These are phyloP conservation scores for Garrulus glandarius DNA, from an alignment of 2,797 vertebrate genomes.

Conservation along the genomic window DNA sequence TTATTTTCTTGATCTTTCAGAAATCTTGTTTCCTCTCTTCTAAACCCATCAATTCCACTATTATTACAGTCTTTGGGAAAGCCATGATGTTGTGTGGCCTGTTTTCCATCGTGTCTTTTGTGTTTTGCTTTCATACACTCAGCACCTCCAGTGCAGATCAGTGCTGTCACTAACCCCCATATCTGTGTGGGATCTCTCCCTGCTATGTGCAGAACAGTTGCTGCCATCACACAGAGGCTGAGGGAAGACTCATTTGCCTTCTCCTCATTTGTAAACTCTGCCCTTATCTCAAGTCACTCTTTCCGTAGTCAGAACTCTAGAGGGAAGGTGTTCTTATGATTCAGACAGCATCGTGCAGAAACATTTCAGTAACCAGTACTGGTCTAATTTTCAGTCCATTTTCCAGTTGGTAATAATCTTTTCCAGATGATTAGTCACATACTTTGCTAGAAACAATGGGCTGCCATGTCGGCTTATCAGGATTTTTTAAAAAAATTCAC, in stretches of 20 bases:
- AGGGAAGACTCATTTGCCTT: not conserved
- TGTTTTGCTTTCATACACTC: not conserved
- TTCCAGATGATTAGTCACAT: not conserved
- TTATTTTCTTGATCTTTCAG: not conserved
- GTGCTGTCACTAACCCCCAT: not conserved
- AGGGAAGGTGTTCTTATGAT: not conserved
- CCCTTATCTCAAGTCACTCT: not conserved
- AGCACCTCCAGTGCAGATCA: not conserved
- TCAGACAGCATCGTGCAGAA: not conserved
- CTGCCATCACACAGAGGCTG: not conserved
- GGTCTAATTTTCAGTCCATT: not conserved
- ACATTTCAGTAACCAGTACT: not conserved
- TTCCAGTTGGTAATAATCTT: not conserved
- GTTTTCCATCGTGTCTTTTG: not conserved
- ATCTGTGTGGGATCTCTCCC: not conserved
- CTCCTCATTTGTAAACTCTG: not conserved
- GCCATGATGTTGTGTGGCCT: not conserved
- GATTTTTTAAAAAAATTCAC: not conserved
- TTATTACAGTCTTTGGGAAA: not conserved
- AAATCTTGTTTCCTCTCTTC: not conserved
- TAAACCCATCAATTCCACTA: not conserved
- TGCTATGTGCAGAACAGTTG: rapidly evolving
- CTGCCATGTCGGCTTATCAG: not conserved
- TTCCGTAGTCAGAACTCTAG: not conserved
- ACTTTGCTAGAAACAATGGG: not conserved